phyloP scores from a whole-genome alignment of 2,113 vertebrate species.

The Lynx canadensis region DNA sequence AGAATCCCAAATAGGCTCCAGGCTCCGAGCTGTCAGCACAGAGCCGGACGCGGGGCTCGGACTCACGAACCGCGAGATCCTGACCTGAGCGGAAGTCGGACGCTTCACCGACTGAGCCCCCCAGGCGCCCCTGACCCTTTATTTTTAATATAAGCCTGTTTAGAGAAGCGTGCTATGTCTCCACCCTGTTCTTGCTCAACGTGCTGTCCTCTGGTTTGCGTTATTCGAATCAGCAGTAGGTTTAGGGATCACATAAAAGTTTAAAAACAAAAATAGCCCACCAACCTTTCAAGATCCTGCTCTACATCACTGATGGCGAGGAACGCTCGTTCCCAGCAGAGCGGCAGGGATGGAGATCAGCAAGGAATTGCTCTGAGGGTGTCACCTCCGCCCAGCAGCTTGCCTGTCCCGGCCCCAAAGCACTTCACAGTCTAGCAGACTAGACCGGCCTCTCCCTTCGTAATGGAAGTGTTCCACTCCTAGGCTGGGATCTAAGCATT shows the following conservation, averaged over 20 bases:
- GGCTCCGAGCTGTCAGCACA: too few relatives aligned
- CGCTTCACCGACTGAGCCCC: too few relatives aligned
- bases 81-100: too few relatives aligned
- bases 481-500: slow-evolving; percentile 85
- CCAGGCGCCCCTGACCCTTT: slow-evolving; percentile 61
- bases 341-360: slow-evolving; percentile 57
- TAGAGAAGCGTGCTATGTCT: slow-evolving; percentile 69
- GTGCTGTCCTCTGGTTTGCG: slow-evolving; percentile 32
- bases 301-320: slow-evolving; percentile 49
- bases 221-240: slow-evolving; percentile 73
- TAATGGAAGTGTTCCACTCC: slow-evolving; percentile 80
- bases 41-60: too few relatives aligned
- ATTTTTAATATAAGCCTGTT: slow-evolving; percentile 66
- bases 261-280: slow-evolving; percentile 64
- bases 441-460: slow-evolving; percentile 72
- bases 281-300: slow-evolving; percentile 61
- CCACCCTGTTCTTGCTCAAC: slow-evolving; percentile 55
- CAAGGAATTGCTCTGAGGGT: slow-evolving; percentile 76
- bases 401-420: slow-evolving; percentile 66
- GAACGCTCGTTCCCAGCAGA: slow-evolving; percentile 62
- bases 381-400: slow-evolving; percentile 47
- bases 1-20: too few relatives aligned
- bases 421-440: slow-evolving; percentile 81
- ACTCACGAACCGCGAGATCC: too few relatives aligned
- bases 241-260: slow-evolving; percentile 61